Conservation (phyloP, 1,140 invertebrate genomes). For the Gonioctena quinquepunctata region DNA sequence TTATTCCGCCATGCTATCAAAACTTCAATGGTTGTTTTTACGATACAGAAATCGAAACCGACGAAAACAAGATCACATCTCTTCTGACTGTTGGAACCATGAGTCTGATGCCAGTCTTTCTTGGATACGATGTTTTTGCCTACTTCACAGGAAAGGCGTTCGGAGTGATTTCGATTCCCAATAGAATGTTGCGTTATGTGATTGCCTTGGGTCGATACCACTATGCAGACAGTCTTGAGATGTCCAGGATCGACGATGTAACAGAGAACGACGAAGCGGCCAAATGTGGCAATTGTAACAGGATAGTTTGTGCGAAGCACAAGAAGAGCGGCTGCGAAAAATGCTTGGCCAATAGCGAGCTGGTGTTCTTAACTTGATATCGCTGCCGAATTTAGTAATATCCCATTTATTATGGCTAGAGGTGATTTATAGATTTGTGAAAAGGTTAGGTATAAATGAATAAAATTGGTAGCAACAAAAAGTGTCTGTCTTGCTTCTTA, state of each 20-base stretch:
- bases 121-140: conserved; percentile 1
- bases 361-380: background rate
- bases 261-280: background rate
- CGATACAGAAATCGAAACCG: too few species aligned
- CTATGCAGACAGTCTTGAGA: background rate
- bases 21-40: too few species aligned
- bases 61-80: background rate
- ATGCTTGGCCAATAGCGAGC: background rate
- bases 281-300: conserved; percentile 3
- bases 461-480: too few species aligned
- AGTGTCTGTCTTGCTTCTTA: too few species aligned
- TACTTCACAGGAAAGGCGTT: background rate
- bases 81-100: background rate
- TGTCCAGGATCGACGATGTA: background rate
- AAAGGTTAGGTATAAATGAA: too few species aligned
- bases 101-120: background rate
- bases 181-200: background rate
- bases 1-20: too few species aligned
- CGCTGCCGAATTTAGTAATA: background rate
- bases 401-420: too few species aligned
- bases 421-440: too few species aligned
- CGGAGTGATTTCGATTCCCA: background rate
- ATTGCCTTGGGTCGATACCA: background rate
- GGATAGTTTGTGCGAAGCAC: conserved; percentile 6
- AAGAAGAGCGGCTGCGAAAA: background rate